Base-by-base conservation (phyloP, 2,888 invertebrate species). In the Chymomyza amoena region DNA sequence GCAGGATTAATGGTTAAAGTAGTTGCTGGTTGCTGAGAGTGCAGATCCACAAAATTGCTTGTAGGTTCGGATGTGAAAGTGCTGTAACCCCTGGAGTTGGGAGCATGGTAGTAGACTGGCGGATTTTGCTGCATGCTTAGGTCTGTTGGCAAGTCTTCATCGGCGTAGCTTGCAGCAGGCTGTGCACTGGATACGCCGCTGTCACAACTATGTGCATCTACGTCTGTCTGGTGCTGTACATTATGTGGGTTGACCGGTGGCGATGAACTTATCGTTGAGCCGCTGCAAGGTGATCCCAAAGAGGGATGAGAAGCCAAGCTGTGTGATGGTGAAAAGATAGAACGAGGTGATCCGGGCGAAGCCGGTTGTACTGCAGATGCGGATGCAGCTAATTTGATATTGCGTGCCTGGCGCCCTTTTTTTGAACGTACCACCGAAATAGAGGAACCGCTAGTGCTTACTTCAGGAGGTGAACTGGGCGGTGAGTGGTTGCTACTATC, bases 1-100 rank as follows among this genome's bases (percentile, higher is more conserved):
- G 91, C 92, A 6, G 92, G 91, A 84, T 92, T 92, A 16, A 92
- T 92, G 7, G 91, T 91, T 39, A 90, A 80, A 91, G 91, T 73
- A 85, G 76, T 60, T 2, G 76, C 70, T n/a, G 83, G 76, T 60
- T 77, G 76, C 13, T 75, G 71, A 7, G 56, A 16, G 7, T 54
- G 50, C 36, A 67, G 75, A 15, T 73, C 69, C n/a, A 45, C 36
- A 6, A 16, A 7, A 28, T 7, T 25, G 57, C 2, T 10, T 25
- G 10, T 6, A 16, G 18, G 18, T 2, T 13, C 5, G 10, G 45
- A 7, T 25, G 65, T 13, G 18, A 9, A 54, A 1, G 32, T 18
- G 16, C 54, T 54, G 54, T 18, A n/a, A 5, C 13, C 18, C 25
- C 25, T 18, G 25, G 10, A 13, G 28, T 13, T 25, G 4, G 64